Evolutionary conservation across 1,140 invertebrate genomes (phyloP), one percentile per base, ranked within the genome.

Genomic region (Cheumatopsyche charites): DNA sequence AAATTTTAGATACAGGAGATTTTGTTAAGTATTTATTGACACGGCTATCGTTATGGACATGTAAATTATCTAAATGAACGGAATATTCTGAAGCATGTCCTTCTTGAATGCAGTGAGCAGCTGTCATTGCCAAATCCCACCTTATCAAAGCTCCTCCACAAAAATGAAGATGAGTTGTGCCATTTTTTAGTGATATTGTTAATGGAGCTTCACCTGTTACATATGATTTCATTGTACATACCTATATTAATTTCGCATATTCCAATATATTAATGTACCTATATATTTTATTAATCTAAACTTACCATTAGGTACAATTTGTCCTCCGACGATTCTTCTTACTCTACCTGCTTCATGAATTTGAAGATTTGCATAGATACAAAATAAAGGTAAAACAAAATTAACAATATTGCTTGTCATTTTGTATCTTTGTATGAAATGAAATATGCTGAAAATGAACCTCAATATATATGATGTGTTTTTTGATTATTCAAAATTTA

Each of bases 121-220:
- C 86, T 21, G 83, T 85, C 23, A 88, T 66, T 62, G 85, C 78
- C 75, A 79, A 82, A 12, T 77, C 69, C 29, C 78, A 72, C 55
- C 77, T 78, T 13, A 87, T 78, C 49, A 88, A 79, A 2, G 83
- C 81, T 6, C 83, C 87, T 13, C 86, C 86, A 75, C 87, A 88
- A 12, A 69, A 65, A 65, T 80, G 79, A 41, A 47, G 41, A 21
- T 73, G 72, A 4, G 62, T 70, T 25, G 70, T 29, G 25, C 45
- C 23, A 55, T 70, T 67, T 21, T 66, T 73, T 23, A 75, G 61
- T 15, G 74, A 75, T 1, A 73, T 58, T 11, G 63, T 67, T 1
- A 73, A 15, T n/a, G 74, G 72, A 58, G 71, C 70, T 9, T 42
- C 61, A 7, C 69, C 74, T 73, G 66, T 23, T 19, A 47, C 41